A percentile compares a stretch with the other conserved stretches of the same genome.
Evolutionary conservation across 1,140 invertebrate species (phyloP).

Genomic region (Zaprionus capensis): DNA sequence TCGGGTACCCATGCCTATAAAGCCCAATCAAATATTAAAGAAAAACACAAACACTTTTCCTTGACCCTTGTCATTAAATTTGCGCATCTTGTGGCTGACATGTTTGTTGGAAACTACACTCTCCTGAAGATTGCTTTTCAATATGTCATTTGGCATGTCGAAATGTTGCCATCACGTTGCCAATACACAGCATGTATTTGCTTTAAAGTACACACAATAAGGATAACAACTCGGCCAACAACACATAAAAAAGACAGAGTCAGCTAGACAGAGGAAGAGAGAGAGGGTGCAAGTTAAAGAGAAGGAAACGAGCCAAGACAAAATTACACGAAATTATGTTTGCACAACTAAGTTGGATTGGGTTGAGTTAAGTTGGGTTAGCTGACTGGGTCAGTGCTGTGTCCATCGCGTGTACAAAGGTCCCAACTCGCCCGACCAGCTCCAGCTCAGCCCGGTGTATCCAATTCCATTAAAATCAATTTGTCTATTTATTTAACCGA

Average conservation of each 20-base stretch:
- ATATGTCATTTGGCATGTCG: slow-evolving; percentile 34
- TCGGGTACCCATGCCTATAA: not conserved
- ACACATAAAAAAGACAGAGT: slow-evolving; percentile 47
- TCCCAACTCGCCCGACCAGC: not conserved
- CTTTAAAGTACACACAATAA: slow-evolving; percentile 47
- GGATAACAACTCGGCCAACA: slow-evolving; percentile 52
- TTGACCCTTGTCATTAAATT: slow-evolving; percentile 26
- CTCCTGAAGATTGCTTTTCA: slow-evolving; percentile 24
- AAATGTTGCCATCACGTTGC: slow-evolving; percentile 29
- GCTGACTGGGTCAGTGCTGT: not conserved
- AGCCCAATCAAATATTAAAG: slow-evolving; percentile 19
- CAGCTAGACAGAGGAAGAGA: not conserved
- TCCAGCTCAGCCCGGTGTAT: slow-evolving; percentile 39
- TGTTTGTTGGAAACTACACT: slow-evolving; percentile 10
- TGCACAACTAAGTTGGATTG: slow-evolving; percentile 63
- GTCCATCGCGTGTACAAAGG: slow-evolving; percentile 8
- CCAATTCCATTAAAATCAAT: slow-evolving; percentile 83
- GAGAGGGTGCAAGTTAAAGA: slow-evolving; percentile 30
- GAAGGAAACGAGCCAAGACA: slow-evolving; percentile 62
- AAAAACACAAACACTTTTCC: not conserved
- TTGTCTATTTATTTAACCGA: slow-evolving; percentile 82
- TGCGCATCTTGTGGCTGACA: slow-evolving; percentile 16
- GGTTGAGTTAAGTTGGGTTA: slow-evolving; percentile 10
- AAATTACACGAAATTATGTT: slow-evolving; percentile 79
- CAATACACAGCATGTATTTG: slow-evolving; percentile 27